phyloP scores from a whole-genome alignment of 1,140 invertebrate genomes.

The Heliconius hewitsoni region DNA sequence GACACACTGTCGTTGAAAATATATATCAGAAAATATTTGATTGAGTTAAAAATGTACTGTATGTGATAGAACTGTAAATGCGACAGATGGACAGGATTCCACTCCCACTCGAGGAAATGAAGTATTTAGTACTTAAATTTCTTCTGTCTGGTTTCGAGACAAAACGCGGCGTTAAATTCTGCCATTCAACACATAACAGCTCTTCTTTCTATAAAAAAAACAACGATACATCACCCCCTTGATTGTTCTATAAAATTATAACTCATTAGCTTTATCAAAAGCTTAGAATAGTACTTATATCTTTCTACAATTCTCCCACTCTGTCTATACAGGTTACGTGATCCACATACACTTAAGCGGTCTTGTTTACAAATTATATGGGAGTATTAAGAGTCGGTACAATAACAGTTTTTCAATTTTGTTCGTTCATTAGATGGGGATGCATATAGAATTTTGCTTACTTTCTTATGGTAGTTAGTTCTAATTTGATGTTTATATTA shows the following conservation, averaged over 20 bases:
- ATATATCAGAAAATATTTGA: neutral
- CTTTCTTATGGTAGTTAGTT: neutral
- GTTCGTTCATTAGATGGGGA: neutral
- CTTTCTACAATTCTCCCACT: neutral
- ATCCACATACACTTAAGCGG: neutral
- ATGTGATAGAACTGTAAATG: too few relatives aligned
- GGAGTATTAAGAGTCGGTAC: neutral
- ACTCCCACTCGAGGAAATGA: too few relatives aligned
- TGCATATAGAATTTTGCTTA: neutral
- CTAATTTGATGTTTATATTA: neutral
- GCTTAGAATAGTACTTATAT: neutral
- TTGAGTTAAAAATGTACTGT: too few relatives aligned
- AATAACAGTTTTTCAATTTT: conserved; percentile 1
- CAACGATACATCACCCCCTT: neutral
- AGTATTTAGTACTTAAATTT: too few relatives aligned
- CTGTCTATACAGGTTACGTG: neutral
- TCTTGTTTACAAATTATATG: conserved; percentile 6
- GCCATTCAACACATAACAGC: too few relatives aligned
- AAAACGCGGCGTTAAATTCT: too few relatives aligned
- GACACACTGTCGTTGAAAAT: neutral
- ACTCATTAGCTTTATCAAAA: neutral
- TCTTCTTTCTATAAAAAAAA: too few relatives aligned
- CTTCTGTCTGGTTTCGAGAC: too few relatives aligned
- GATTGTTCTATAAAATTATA: neutral
- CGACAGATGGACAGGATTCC: too few relatives aligned